Evolutionary conservation across 92 coral and sea anemone species (phyloP), one percentile per base, ranked within the genome.

Genomic region (Zoanthus sociatus): DNA sequence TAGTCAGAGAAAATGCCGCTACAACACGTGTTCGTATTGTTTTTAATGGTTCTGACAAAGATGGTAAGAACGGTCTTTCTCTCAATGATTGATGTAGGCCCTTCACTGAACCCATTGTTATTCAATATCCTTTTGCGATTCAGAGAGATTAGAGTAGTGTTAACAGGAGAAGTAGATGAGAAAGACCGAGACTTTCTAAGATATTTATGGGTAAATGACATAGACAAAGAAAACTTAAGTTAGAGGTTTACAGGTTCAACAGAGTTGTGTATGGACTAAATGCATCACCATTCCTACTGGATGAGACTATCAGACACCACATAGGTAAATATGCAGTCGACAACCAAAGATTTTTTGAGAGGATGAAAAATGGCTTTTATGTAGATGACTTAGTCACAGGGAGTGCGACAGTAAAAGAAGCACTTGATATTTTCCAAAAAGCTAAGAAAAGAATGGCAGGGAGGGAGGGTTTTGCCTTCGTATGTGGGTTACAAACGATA

Each of bases 121-220:
- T 30, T 69, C 11, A 9, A 69, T 69, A 26, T 69, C 15, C 46
- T 69, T 12, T 87, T 87, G 20, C 42, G 86, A 50, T 90, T 90
- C 78, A 56, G 93, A 46, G 56, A 54, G 58, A 76, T 54, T 31
- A 73, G 74, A 68, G 78, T 90, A 16, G 93, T 84, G 18, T 72
- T 90, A 8, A 82, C 83, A 6, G 87, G 83, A 3, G 66, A 56
- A 32, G 93, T 83, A 13, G 84, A 70, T 20, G 81, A 58, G 75
- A 54, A 67, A 48, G 86, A 91, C 48, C 64, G 82, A 33, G 91
- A 90, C 81, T 76, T 78, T 20, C 71, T 87, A 42, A 71, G 93
- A 26, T 91, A 87, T 30, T 78, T 87, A 48, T 91, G 91, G 91
- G 78, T 75, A n/a, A 92, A 92, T 12, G 88, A 90, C 71, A 61